Evolutionary conservation across 2,797 vertebrate species (phyloP), one percentile per base, ranked within the genome.

Genomic region (Cheracebus regulus): DNA sequence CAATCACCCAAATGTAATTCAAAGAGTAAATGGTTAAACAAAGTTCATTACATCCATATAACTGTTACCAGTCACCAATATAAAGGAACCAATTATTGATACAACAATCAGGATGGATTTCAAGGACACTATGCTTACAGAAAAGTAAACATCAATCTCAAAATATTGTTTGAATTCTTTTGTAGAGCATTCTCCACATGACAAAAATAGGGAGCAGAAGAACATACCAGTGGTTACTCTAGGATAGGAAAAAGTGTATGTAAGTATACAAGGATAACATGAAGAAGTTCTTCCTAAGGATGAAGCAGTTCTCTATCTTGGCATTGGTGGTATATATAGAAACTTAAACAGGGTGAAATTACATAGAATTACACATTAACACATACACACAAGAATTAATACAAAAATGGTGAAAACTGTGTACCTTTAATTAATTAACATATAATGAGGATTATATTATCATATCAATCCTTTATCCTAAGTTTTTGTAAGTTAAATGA

Each of bases 221-320:
- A 94, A 70, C 7, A 89, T 11, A 50, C 73, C 2, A 0, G 72
- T 28, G 4, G 1, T 72, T 57, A 4, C 4, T 4, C 15, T 5
- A 36, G 7, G 4, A n/a, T 10, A 82, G 6, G 30, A 15, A 85
- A 33, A n/a, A 2, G 19, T 4, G 0, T 19, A 1, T 26, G 1
- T 86, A 28, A 82, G n/a, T 46, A 57, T 4, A 57, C 5, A 72
- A 10, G 15, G 2, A 0, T 20, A 52, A 50, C 2, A 33, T 24
- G 6, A 39, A 1, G 33, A 2, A 81, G 0, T 36, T 44, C 1
- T 80, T 13, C 48, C 1, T 57, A 24, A 4, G 7, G 2, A 15
- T 12, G 33, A 36, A 76, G 58, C 2, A 78, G 67, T 58, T 88
- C 15, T 82, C 2, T 50, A 22, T 39, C 4, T 73, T 91, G 2